phyloP scores from a whole-genome alignment of 1,140 invertebrate species.

The Lucilia sericata region DNA sequence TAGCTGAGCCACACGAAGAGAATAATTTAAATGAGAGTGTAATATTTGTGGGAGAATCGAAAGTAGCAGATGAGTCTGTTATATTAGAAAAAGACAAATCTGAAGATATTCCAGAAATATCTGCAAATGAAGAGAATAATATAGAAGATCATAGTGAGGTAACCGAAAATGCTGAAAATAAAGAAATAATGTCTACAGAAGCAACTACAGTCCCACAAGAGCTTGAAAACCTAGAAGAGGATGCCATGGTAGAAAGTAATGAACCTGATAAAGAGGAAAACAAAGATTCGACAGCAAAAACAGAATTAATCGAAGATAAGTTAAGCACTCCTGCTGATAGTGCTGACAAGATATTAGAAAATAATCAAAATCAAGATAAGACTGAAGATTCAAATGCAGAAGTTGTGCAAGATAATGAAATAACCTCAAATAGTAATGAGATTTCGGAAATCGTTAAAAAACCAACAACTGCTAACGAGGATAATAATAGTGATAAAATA shows the following conservation, averaged over 20 bases:
- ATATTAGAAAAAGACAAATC: not conserved
- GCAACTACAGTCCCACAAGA: too few species aligned
- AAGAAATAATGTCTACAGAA: too few species aligned
- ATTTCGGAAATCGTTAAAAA: not conserved
- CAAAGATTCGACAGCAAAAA: too few species aligned
- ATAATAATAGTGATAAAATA: not conserved
- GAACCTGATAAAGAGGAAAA: not conserved
- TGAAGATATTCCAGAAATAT: not conserved
- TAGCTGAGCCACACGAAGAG: not conserved
- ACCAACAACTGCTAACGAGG: not conserved
- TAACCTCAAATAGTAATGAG: slow-evolving; percentile 17
- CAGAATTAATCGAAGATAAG: not conserved
- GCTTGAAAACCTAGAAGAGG: not conserved
- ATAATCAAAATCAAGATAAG: slow-evolving; percentile 24
- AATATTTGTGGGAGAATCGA: not conserved
- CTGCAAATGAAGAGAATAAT: not conserved
- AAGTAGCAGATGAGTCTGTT: not conserved
- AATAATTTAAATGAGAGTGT: not conserved
- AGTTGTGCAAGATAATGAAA: slow-evolving; percentile 30
- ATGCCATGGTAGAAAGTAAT: not conserved
- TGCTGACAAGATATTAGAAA: not conserved
- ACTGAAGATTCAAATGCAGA: not conserved
- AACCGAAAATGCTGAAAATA: too few species aligned
- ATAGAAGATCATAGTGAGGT: not conserved
- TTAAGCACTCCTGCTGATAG: not conserved